These are phyloP conservation scores for Pteria penguin DNA, from an alignment of 2,888 invertebrate species.

Conservation along the genomic window DNA sequence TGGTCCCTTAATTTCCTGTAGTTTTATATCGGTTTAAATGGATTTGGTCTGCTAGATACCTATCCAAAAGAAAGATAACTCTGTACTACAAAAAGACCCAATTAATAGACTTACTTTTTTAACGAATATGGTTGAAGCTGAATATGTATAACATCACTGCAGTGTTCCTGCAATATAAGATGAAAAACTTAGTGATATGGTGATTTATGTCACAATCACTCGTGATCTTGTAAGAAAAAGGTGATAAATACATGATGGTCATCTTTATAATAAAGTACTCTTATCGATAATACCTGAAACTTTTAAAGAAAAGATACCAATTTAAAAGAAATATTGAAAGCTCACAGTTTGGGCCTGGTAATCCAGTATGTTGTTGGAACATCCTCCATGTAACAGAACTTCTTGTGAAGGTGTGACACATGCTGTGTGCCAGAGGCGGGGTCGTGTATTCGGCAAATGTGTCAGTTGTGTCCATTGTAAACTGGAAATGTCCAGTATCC, in stretches of 20 bases:
- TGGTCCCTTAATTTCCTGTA: no score
- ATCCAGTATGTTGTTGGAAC: conserved; percentile 73
- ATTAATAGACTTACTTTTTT: conserved; percentile 67
- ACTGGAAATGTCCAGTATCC: conserved; percentile 70
- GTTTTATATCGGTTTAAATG: no score
- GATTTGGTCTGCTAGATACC: no score
- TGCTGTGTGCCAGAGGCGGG: conserved; percentile 79
- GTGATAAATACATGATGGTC: no score
- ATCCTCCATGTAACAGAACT: conserved; percentile 79
- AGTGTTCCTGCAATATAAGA: conserved; percentile 63
- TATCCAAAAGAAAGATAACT: no score
- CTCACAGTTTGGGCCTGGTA: conserved; percentile 51
- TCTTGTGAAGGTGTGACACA: conserved; percentile 67
- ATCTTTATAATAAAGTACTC: no score
- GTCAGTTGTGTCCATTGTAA: conserved; percentile 72
- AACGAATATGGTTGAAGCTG: conserved; percentile 64
- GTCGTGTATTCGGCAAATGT: conserved; percentile 56
- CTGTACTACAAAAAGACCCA: no score
- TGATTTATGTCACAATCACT: no score
- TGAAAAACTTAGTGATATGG: no score
- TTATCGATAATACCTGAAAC: no score
- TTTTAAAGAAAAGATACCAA: not conserved
- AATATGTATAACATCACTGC: conserved; percentile 62
- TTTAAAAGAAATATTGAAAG: not conserved
- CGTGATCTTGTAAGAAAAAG: no score